Evolutionary conservation across 1,140 invertebrate species (phyloP), one percentile per base, ranked within the genome.

Genomic region (Leptonema lineaticorne): DNA sequence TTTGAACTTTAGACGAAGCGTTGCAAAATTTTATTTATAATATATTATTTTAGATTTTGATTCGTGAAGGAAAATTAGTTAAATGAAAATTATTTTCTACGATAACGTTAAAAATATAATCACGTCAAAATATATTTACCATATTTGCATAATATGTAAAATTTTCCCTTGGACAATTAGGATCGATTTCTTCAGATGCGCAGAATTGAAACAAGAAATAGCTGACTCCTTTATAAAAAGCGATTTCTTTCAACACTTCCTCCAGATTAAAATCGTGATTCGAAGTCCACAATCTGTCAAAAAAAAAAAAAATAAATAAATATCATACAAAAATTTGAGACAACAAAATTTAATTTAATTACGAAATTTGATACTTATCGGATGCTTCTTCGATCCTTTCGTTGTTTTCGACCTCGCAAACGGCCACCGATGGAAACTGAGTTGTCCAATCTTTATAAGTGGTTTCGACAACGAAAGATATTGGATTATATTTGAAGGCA

Each of bases 381-480:
- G 86, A 84, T 60, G 86, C 77, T 75, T 84, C 81, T 69, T 86
- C 85, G 64, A 88, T 83, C 6, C 80, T 78, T 67, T 83, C 78
- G 70, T 82, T 81, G 68, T 87, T 88, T 72, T 88, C 86, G 0
- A 78, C 84, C 74, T 88, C 87, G 67, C 88, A 90, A 14, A 89
- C 82, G 20, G 83, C 82, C 41, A 90, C 76, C 0, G 88, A 82
- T 0, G 89, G 88, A 67, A 91, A 90, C 24, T 87, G 74, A 0
- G 88, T 88, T 69, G 86, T 77, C 88, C 89, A 91, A 66, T 89
- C 83, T 14, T 88, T 81, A 74, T 89, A 90, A 1, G 82, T 86
- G 1, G 87, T 90, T 68, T 90, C 89, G 14, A 87, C 85, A 5
- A 87, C 88, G 73, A 91, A 90, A 58, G 86, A 89, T 59, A 90